A percentile compares a stretch with the other conserved stretches of the same genome.
Conservation (phyloP, 2,797 vertebrate species). For the Mus spretus region DNA sequence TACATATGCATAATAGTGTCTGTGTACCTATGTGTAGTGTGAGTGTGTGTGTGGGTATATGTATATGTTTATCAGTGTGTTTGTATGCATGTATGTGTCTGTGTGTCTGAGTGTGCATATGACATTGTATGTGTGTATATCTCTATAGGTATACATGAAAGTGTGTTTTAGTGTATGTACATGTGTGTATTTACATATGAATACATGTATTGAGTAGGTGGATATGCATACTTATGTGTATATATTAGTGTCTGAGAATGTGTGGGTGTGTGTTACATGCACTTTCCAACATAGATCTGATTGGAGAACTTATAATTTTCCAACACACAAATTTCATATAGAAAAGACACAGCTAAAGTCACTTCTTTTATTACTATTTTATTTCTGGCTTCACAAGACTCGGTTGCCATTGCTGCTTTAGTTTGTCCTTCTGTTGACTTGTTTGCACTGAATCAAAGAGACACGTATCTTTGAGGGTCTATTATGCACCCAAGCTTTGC, state of each 20-base stretch:
- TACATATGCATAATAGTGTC: not conserved
- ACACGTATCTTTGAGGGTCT: not conserved
- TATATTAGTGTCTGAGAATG: not conserved
- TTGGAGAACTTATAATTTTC: not conserved
- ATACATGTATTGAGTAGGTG: not conserved
- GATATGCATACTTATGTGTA: too few species aligned
- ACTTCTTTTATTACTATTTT: not conserved
- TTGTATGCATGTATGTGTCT: not conserved
- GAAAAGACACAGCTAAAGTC: not conserved
- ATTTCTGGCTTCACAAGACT: not conserved
- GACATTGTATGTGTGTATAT: not conserved
- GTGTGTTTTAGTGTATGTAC: not conserved
- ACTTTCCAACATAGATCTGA: not conserved
- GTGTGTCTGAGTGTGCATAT: not conserved
- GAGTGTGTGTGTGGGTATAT: not conserved
- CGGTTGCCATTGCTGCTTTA: not conserved
- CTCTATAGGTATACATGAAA: not conserved
- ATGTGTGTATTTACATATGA: not conserved
- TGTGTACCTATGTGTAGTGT: not conserved
- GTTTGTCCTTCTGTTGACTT: not conserved
- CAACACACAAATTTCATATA: not conserved
- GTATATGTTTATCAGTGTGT: not conserved
- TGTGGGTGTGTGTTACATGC: fast-evolving
- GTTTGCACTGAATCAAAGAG: not conserved
- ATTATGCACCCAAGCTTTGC: not conserved